These are phyloP conservation scores for Plebejus anna DNA, from an alignment of 2,888 invertebrate species.

Conservation along the genomic window DNA sequence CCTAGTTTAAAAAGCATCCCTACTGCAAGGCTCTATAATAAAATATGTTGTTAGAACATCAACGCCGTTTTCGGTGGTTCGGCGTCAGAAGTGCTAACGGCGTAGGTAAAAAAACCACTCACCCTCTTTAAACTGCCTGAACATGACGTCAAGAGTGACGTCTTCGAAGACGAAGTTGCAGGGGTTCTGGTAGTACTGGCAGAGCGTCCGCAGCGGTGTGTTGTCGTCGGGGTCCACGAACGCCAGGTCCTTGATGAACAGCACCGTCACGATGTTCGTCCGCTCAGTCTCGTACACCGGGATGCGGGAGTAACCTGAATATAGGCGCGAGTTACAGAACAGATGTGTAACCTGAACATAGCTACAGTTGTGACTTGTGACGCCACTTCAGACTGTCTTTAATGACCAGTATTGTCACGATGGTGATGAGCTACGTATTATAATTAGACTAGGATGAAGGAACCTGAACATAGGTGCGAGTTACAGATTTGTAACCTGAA, in stretches of 20 bases:
- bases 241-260: slow-evolving; percentile 98
- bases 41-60: too few species aligned
- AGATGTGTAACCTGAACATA: not conserved
- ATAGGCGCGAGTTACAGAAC: not conserved
- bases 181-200: slow-evolving; percentile 97
- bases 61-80: too few species aligned
- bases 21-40: too few species aligned
- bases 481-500: not conserved
- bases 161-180: slow-evolving; percentile 98
- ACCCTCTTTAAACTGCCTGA: slow-evolving; percentile 81
- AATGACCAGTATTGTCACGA: slow-evolving; percentile 96
- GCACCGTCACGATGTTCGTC: slow-evolving; percentile 94
- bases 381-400: not conserved
- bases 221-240: slow-evolving; percentile 99
- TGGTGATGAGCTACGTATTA: slow-evolving; percentile 82
- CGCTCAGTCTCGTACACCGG: slow-evolving; percentile 94
- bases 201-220: slow-evolving; percentile 93
- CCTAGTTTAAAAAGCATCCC: too few species aligned
- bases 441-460: slow-evolving; percentile 87
- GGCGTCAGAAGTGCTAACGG: too few species aligned
- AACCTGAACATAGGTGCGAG: not conserved
- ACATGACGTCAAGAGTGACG: slow-evolving; percentile 89
- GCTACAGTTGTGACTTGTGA: not conserved
- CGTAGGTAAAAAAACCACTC: not conserved
- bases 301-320: slow-evolving; percentile 93